phyloP scores from a whole-genome alignment of 2,113 vertebrate genomes.

The Phrynosoma platyrhinos region DNA sequence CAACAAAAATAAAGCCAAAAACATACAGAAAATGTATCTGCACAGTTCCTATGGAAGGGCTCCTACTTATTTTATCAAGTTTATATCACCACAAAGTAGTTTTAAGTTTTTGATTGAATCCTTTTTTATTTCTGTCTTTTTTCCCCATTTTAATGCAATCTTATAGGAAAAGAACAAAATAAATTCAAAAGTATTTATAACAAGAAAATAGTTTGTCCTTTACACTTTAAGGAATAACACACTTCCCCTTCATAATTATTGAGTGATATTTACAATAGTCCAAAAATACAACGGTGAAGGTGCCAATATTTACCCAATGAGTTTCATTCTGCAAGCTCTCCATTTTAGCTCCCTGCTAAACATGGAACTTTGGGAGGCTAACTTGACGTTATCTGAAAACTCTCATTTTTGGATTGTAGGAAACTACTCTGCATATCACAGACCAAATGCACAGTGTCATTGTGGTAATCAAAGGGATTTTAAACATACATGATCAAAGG shows the following conservation, averaged over 20 bases:
- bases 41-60: background rate
- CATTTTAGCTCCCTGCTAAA: background rate
- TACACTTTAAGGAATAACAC: background rate
- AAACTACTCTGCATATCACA: background rate
- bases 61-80: conserved; percentile 17
- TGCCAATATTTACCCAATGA: background rate
- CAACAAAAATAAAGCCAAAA: conserved; percentile 37
- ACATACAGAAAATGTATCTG: background rate
- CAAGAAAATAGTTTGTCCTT: conserved; percentile 30
- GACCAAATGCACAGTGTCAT: background rate
- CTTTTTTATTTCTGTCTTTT: background rate
- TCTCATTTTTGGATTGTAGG: background rate
- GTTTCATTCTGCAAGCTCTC: background rate
- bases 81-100: conserved; percentile 13
- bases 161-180: conserved; percentile 27
- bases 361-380: conserved; percentile 23
- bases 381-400: background rate
- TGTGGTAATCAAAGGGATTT: background rate
- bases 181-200: conserved; percentile 26
- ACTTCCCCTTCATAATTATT: conserved; percentile 50
- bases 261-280: conserved; percentile 55
- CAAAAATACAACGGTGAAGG: conserved; percentile 10
- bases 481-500: background rate
- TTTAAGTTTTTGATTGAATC: conserved; percentile 36
- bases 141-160: conserved; percentile 1